Evolutionary conservation across 1,140 invertebrate species (phyloP), one percentile per base, ranked within the genome.

Genomic region (Chironomus striatipennis): DNA sequence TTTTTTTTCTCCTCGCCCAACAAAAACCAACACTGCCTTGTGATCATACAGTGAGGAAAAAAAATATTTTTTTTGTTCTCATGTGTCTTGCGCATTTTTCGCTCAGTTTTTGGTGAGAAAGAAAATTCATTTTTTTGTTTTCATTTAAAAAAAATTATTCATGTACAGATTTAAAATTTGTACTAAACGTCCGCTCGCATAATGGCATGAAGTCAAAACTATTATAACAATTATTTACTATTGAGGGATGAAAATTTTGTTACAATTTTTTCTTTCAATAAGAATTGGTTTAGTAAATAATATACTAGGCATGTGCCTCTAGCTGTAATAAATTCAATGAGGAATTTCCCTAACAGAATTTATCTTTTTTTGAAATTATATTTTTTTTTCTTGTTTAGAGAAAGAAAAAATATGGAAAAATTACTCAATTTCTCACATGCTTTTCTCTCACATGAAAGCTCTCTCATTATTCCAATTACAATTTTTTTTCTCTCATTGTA

Each of bases 61-160:
- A 47, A 15, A 47, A 57, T 12, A n/a, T n/a, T n/a, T n/a, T 34
- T 34, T 34, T 5, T 34, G 24, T 57, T 57, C 47, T 57, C 47
- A 57, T 57, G 12, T 57, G 47, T 57, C 47, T 57, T 57, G 47
- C 47, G 47, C 47, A 57, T 57, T 15, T 57, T 57, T 57, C n/a
- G 43, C 47, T 57, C 9, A 34, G 24, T 34, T 34, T 34, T 57
- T n/a, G n/a, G 12, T 57, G 8, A 57, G n/a, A 57, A 12, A 15
- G 12, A 57, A 57, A 57, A 12, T 57, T 57, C 10, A 34, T 34
- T 34, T 34, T 34, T 34, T 34, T 34, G 24, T 34, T 34, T 34
- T 34, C 24, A 34, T 34, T 34, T 34, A 34, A 34, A 34, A 34
- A 34, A 34, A n/a, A n/a, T n/a, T n/a, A n/a, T n/a, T n/a, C n/a